These are phyloP conservation scores for Platycnemis pennipes DNA, from an alignment of 2,888 invertebrate species.

Conservation along the genomic window DNA sequence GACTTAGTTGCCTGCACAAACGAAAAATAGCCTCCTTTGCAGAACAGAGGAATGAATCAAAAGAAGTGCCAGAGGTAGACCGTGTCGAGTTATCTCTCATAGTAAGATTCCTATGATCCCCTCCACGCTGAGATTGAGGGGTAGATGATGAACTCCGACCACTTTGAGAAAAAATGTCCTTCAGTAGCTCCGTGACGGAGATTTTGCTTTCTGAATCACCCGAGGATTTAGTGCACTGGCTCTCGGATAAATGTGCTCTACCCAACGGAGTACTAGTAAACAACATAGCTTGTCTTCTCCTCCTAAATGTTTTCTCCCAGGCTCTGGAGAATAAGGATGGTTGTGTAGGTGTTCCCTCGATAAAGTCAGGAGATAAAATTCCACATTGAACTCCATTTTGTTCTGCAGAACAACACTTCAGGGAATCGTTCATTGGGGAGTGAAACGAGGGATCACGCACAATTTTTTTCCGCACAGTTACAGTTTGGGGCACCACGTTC, in stretches of 20 bases:
- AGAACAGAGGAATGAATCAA: neutral
- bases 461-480: neutral
- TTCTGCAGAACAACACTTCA: neutral
- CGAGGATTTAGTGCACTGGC: neutral
- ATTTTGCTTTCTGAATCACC: neutral
- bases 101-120: neutral
- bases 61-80: neutral
- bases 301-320: conserved; percentile 26
- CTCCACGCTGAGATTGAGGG: neutral
- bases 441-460: neutral
- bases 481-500: neutral
- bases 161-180: neutral
- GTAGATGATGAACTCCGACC: neutral
- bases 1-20: neutral
- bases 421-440: neutral
- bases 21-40: neutral
- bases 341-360: neutral
- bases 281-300: conserved; percentile 40
- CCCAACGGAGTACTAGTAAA: neutral
- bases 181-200: neutral
- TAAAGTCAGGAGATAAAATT: neutral
- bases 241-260: neutral
- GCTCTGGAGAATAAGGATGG: neutral
- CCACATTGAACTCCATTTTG: neutral
- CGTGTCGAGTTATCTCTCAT: neutral